Evolutionary conservation across 2,888 invertebrate species (phyloP).

Genomic region (Parochlus steinenii): DNA sequence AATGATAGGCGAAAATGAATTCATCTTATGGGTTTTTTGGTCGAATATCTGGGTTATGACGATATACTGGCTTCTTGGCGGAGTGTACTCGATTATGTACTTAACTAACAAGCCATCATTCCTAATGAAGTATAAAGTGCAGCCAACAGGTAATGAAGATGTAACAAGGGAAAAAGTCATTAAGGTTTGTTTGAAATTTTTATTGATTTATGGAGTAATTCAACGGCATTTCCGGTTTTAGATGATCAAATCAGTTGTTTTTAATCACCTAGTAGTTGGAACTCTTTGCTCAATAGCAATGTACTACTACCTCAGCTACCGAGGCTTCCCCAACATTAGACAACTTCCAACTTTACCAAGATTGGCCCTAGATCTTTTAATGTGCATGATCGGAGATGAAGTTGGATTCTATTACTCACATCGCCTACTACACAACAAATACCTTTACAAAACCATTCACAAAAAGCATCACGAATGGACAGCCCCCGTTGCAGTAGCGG

Average conservation of each 20-base stretch:
- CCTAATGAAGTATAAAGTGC: slow-evolving; percentile 6
- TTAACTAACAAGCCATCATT: slow-evolving; percentile 7
- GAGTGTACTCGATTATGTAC: slow-evolving; percentile 6
- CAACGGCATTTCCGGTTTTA: too few species aligned
- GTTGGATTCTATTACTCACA: slow-evolving; percentile 12
- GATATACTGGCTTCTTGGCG: slow-evolving; percentile 2
- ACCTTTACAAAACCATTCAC: slow-evolving; percentile 4
- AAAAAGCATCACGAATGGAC: slow-evolving; percentile 25
- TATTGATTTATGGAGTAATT: too few species aligned
- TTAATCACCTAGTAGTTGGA: slow-evolving; percentile 5
- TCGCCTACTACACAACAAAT: slow-evolving; percentile 5
- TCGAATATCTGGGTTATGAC: slow-evolving; percentile 38
- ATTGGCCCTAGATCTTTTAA: not conserved
- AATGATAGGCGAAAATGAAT: slow-evolving; percentile 40
- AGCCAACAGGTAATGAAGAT: slow-evolving; percentile 52
- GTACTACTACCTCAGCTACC: not conserved
- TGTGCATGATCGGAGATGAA: slow-evolving; percentile 1
- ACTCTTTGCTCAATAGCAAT: not conserved
- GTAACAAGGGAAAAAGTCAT: slow-evolving; percentile 40
- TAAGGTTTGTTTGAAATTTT: not conserved
- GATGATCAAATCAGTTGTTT: slow-evolving; percentile 34
- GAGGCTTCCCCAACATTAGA: not conserved
- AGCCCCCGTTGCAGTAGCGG: slow-evolving; percentile 26
- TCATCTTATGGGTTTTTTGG: slow-evolving; percentile 47
- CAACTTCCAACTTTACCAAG: not conserved